These are phyloP conservation scores for Procambarus clarkii DNA, from an alignment of 1,140 invertebrate genomes.

Conservation along the genomic window DNA sequence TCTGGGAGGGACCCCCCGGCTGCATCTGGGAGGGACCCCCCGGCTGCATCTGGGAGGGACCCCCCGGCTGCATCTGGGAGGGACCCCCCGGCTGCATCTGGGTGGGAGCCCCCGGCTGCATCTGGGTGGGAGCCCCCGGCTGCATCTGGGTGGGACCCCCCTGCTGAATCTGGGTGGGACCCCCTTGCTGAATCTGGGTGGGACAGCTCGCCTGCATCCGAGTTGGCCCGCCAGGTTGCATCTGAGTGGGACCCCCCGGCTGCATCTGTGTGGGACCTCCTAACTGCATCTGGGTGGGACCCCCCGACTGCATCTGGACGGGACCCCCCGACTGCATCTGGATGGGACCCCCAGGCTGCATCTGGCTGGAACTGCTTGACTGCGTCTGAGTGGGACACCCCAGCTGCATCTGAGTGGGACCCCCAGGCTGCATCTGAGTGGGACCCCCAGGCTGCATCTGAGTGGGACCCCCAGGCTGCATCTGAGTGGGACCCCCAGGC, in stretches of 20 bases:
- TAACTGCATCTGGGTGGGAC: neutral
- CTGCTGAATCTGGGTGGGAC: slow-evolving; percentile 37
- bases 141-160: slow-evolving; percentile 36
- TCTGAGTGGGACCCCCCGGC: slow-evolving; percentile 4
- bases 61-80: slow-evolving; percentile 11
- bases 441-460: slow-evolving; percentile 28
- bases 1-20: too few species aligned
- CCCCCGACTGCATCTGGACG: slow-evolving; percentile 12
- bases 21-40: too few species aligned
- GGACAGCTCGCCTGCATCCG: slow-evolving; percentile 21
- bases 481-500: neutral
- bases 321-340: slow-evolving; percentile 16
- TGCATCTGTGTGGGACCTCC: slow-evolving; percentile 18
- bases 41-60: neutral
- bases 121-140: slow-evolving; percentile 16
- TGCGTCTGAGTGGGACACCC: slow-evolving; percentile 22
- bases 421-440: slow-evolving; percentile 30
- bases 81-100: slow-evolving; percentile 53
- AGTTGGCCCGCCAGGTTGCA: slow-evolving; percentile 17
- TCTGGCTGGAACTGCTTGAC: neutral
- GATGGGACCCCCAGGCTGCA: slow-evolving; percentile 5
- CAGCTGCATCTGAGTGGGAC: slow-evolving; percentile 27
- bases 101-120: slow-evolving; percentile 33
- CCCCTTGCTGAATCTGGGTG: neutral
- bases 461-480: slow-evolving; percentile 19